A percentile compares a stretch with the other conserved stretches of the same genome.
Conservation (phyloP, 2,797 vertebrate genomes). For the Lates japonicus region DNA sequence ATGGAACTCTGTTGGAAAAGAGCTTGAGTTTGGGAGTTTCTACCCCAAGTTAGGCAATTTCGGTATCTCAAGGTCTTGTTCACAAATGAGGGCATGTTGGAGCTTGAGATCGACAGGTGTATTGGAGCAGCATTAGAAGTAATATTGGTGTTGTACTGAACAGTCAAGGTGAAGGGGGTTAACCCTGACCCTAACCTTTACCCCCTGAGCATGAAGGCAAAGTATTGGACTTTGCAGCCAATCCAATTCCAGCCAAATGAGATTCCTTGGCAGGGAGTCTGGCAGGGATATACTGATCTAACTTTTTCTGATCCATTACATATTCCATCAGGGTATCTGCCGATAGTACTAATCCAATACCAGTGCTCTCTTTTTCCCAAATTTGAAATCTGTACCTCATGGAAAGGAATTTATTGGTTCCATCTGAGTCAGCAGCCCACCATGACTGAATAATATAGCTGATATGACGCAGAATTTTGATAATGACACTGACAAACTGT, state of each 20-base stretch:
- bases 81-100: no score
- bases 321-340: not conserved
- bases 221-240: not conserved
- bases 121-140: not conserved
- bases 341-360: not conserved
- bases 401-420: not conserved
- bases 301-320: not conserved
- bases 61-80: not conserved
- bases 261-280: not conserved
- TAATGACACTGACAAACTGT: not conserved
- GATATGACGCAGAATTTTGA: not conserved
- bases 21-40: not conserved
- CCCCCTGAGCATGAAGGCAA: not conserved
- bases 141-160: not conserved
- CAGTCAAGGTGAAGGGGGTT: not conserved
- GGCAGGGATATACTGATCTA: not conserved
- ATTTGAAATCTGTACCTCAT: not conserved
- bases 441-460: not conserved
- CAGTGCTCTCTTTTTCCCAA: not conserved
- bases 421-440: not conserved
- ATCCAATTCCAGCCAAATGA: not conserved
- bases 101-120: not conserved
- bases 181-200: no score
- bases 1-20: not conserved
- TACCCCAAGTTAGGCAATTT: not conserved